Evolutionary conservation across 2,888 invertebrate species (phyloP).

Genomic region (Philaethria dido): DNA sequence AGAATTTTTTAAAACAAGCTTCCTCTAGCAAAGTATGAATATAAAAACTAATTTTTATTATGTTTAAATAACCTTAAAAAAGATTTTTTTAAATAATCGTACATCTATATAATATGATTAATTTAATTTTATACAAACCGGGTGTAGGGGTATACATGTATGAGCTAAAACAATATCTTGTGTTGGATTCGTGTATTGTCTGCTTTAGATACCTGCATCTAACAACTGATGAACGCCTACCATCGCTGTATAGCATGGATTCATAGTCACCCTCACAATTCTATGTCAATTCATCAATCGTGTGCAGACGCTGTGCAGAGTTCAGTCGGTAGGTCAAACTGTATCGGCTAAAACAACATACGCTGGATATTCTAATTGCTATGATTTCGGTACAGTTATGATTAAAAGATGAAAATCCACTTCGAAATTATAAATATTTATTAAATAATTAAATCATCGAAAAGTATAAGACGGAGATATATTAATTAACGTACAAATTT

Average conservation of each 20-base stretch:
- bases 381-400: neutral
- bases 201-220: constrained; percentile 8
- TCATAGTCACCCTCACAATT: constrained; percentile 9
- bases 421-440: neutral
- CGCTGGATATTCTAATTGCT: constrained; percentile 5
- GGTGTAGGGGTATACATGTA: neutral
- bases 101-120: too few species aligned
- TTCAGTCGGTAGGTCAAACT: constrained; percentile 18
- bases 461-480: too few species aligned
- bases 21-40: too few species aligned
- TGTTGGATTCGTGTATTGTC: constrained; percentile 5
- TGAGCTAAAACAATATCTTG: constrained; percentile 10
- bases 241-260: constrained; percentile 1
- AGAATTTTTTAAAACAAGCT: too few species aligned
- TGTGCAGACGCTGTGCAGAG: constrained; percentile 4
- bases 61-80: too few species aligned
- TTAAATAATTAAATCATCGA: too few species aligned
- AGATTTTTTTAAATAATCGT: too few species aligned
- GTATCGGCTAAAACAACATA: constrained; percentile 2
- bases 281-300: constrained; percentile 25
- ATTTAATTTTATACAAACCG: neutral
- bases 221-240: constrained; percentile 18
- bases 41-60: too few species aligned
- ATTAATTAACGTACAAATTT: too few species aligned
- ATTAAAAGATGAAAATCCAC: neutral